These are phyloP conservation scores for Megastigmus dorsalis DNA, from an alignment of 2,888 invertebrate genomes.

Conservation along the genomic window DNA sequence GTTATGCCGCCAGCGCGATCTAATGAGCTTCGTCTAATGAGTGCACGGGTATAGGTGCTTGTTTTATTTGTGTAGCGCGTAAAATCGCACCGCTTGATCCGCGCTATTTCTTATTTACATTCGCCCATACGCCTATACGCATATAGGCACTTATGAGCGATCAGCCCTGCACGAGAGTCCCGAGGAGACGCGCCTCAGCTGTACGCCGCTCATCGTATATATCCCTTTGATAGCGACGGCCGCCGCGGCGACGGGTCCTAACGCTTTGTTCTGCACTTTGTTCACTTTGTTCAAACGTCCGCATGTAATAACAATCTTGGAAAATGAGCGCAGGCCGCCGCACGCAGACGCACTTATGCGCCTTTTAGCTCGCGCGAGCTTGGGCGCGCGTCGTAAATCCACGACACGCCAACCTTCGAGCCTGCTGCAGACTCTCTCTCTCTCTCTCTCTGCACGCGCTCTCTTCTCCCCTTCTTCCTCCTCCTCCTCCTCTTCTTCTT, in stretches of 20 bases:
- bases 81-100: no score
- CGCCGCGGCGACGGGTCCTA: neutral
- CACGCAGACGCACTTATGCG: neutral
- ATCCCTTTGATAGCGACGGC: no score
- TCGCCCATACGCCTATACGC: no score
- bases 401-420: neutral
- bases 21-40: no score
- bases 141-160: no score
- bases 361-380: neutral
- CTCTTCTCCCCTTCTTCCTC: neutral
- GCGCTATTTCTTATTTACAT: no score
- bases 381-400: neutral
- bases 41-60: no score
- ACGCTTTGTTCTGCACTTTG: no score
- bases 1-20: slow-evolving; percentile 35
- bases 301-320: neutral
- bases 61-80: no score
- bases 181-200: no score
- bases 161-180: no score
- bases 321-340: neutral
- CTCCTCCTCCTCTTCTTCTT: neutral
- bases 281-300: neutral
- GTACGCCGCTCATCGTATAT: no score
- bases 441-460: neutral
- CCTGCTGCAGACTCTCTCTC: neutral